A percentile compares a stretch with the other conserved stretches of the same genome.
Conservation (phyloP, 2,797 vertebrate species). For the Acanthurus leucopareius region DNA sequence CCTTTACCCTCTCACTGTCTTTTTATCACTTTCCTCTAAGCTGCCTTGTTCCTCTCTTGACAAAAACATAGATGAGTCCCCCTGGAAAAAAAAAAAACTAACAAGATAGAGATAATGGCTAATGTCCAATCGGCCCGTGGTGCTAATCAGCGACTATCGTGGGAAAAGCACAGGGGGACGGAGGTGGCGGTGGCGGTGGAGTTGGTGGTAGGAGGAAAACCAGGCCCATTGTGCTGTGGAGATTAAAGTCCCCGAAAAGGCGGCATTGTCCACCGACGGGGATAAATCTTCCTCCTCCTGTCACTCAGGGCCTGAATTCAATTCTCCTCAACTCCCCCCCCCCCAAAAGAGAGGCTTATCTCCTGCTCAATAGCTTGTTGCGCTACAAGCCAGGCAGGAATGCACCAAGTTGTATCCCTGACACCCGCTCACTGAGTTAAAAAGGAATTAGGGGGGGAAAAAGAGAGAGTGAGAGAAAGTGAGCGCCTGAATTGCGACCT, state of each 20-base stretch:
- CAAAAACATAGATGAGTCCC: conserved; percentile 69
- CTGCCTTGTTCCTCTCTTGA: conserved; percentile 51
- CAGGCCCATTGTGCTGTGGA: conserved; percentile 94
- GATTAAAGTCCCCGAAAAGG: conserved; percentile 97
- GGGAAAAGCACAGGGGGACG: conserved; percentile 92
- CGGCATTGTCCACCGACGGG: conserved; percentile 93
- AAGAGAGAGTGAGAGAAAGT: conserved; percentile 77
- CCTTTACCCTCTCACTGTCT: conserved; percentile 59
- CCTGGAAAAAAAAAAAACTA: conserved; percentile 77
- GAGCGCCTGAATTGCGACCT: conserved; percentile 78
- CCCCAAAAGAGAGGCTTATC: conserved; percentile 99
- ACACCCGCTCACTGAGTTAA: conserved; percentile 84
- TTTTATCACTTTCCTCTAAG: conserved; percentile 65
- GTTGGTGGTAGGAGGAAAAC: conserved; percentile 85
- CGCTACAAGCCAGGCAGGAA: conserved; percentile 92
- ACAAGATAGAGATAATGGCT: conserved; percentile 93
- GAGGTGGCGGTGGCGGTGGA: conserved; percentile 62
- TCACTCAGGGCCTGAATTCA: conserved; percentile 99
- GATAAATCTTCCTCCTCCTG: conserved; percentile 99
- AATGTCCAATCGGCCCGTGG: conserved; percentile 88
- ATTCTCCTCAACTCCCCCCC: conserved; percentile 87
- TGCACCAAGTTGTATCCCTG: conserved; percentile 89
- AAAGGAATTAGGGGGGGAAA: conserved; percentile 82
- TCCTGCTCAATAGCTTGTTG: conserved; percentile 96
- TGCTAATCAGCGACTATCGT: conserved; percentile 96